Evolutionary conservation across 2,797 vertebrate genomes (phyloP).

Genomic region (Hoplostethus atlanticus): DNA sequence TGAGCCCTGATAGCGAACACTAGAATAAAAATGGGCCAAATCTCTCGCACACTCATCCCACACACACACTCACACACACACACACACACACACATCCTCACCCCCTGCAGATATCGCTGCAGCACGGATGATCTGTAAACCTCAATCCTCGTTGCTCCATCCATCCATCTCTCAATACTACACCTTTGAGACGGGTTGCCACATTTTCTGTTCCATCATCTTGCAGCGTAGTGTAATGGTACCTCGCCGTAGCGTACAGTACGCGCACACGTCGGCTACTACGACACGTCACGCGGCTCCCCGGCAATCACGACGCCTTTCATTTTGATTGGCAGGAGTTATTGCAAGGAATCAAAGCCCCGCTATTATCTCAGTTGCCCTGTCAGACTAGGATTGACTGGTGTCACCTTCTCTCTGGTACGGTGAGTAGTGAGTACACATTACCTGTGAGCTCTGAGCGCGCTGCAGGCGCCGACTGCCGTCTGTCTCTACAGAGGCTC

Average conservation of each 20-base stretch:
- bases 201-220: constrained; percentile 39
- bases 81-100: not conserved
- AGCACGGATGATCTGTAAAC: constrained; percentile 45
- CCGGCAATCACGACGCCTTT: constrained; percentile 69
- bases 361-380: constrained; percentile 81
- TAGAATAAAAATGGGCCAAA: constrained; percentile 53
- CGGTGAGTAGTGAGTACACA: constrained; percentile 71
- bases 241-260: not conserved
- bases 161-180: not conserved
- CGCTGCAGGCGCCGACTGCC: constrained; percentile 81
- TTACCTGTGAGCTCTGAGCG: constrained; percentile 79
- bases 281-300: constrained; percentile 31
- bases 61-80: constrained; percentile 13
- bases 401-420: constrained; percentile 82
- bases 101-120: constrained; percentile 37
- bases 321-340: constrained; percentile 81
- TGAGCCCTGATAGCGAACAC: constrained; percentile 53
- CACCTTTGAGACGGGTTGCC: constrained; percentile 29
- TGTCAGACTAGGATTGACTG: constrained; percentile 81
- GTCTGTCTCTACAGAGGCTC: constrained; percentile 74
- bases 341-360: constrained; percentile 81
- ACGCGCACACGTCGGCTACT: not conserved
- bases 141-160: constrained; percentile 29
- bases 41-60: constrained; percentile 43
- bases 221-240: not conserved